A percentile compares a stretch with the other conserved stretches of the same genome.
Evolutionary conservation across 35 echinoderm and acorn worm genomes (phyloP).

Genomic region (Apostichopus parvimensis): DNA sequence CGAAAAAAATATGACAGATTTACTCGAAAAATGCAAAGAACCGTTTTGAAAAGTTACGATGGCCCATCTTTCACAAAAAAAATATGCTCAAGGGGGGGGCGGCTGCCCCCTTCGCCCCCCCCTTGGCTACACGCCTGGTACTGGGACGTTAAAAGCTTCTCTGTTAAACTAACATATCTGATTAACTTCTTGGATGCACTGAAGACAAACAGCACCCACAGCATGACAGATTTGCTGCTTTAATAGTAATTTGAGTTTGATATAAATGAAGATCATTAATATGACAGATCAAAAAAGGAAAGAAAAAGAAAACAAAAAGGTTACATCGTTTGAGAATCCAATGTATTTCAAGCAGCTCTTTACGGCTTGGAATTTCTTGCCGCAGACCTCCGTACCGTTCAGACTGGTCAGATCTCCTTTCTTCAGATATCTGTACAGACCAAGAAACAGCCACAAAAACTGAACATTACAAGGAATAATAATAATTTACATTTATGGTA

Average conservation of each 20-base stretch:
- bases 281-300: background rate
- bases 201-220: background rate
- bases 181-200: background rate
- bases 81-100: no score
- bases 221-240: background rate
- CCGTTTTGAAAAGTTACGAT: no score
- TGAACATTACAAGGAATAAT: no score
- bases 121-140: no score
- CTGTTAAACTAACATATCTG: no score
- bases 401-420: constrained; percentile 27
- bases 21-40: no score
- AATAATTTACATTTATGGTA: no score
- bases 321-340: constrained; percentile 92
- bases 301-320: background rate
- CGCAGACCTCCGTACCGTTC: constrained; percentile 9
- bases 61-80: no score
- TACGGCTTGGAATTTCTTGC: constrained; percentile 68
- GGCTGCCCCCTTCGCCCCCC: no score
- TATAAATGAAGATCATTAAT: background rate
- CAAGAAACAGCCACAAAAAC: background rate
- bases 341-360: constrained; percentile 76
- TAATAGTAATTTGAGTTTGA: background rate
- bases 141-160: no score
- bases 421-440: constrained; percentile 67
- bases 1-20: no score